phyloP scores from a whole-genome alignment of 1,140 invertebrate genomes.

The Microplitis mediator region DNA sequence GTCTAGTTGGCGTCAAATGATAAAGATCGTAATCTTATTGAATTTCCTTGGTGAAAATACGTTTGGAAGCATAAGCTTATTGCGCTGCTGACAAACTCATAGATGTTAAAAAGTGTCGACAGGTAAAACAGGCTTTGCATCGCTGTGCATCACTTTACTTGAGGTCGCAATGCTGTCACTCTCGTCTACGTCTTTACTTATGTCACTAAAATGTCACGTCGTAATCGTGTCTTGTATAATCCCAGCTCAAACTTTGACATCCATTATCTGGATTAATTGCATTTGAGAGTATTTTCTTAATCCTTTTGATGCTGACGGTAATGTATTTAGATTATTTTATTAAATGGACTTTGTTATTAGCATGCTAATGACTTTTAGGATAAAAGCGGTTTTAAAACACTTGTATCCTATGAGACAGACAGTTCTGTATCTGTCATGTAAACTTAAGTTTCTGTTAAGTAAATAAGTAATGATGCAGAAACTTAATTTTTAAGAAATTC shows the following conservation, averaged over 20 bases:
- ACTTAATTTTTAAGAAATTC: too few species aligned
- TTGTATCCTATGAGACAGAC: too few species aligned
- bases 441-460: too few species aligned
- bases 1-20: background rate
- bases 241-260: background rate
- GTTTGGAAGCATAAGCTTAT: slow-evolving; percentile 35
- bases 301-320: too few species aligned
- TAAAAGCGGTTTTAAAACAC: too few species aligned
- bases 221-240: background rate
- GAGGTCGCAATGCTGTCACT: background rate
- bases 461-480: too few species aligned
- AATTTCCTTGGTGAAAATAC: slow-evolving; percentile 30
- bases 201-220: background rate
- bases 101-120: slow-evolving; percentile 31
- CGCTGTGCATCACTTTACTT: slow-evolving; percentile 34
- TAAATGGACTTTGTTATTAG: too few species aligned
- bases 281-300: background rate
- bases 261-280: slow-evolving; percentile 1
- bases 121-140: slow-evolving; percentile 42
- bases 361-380: too few species aligned
- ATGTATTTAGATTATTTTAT: too few species aligned
- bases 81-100: slow-evolving; percentile 16
- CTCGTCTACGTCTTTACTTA: background rate
- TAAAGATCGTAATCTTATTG: slow-evolving; percentile 34
- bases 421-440: too few species aligned